A percentile compares a stretch with the other conserved stretches of the same genome.
Evolutionary conservation across 2,797 vertebrate species (phyloP).

Genomic region (Pyrrhura leucotis): DNA sequence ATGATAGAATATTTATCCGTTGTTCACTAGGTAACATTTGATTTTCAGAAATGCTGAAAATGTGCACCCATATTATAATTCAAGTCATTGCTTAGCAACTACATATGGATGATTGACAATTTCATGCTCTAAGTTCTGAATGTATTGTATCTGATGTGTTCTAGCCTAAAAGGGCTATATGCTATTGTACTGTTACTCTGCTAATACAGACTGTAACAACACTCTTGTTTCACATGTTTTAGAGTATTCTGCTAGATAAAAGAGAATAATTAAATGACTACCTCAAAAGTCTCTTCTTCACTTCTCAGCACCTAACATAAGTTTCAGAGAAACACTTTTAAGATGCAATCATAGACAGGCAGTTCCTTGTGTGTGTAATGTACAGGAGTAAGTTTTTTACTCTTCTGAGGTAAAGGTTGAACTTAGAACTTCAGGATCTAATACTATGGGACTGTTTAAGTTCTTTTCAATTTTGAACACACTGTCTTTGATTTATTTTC

Average conservation of each 20-base stretch:
- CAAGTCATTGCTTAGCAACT: neutral
- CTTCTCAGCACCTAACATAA: neutral
- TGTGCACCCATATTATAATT: neutral
- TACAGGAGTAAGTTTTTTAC: neutral
- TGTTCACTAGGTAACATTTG: neutral
- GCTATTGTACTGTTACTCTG: neutral
- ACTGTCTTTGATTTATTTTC: slow-evolving; percentile 34
- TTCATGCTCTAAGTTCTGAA: neutral
- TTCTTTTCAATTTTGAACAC: neutral
- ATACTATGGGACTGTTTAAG: neutral
- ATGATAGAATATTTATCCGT: neutral
- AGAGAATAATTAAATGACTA: neutral
- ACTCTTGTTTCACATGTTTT: neutral
- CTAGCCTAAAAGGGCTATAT: neutral
- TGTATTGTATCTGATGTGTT: neutral
- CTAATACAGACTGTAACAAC: neutral
- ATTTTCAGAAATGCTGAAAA: neutral
- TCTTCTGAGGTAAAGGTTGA: neutral
- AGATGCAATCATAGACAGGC: neutral
- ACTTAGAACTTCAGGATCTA: neutral
- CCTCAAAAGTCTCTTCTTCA: neutral
- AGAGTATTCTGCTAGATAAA: neutral
- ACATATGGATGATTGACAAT: neutral
- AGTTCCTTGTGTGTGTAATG: neutral
- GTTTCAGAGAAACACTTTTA: neutral